A percentile compares a stretch with the other conserved stretches of the same genome.
Conservation (phyloP, 1,140 invertebrate species). For the Sipha flava region DNA sequence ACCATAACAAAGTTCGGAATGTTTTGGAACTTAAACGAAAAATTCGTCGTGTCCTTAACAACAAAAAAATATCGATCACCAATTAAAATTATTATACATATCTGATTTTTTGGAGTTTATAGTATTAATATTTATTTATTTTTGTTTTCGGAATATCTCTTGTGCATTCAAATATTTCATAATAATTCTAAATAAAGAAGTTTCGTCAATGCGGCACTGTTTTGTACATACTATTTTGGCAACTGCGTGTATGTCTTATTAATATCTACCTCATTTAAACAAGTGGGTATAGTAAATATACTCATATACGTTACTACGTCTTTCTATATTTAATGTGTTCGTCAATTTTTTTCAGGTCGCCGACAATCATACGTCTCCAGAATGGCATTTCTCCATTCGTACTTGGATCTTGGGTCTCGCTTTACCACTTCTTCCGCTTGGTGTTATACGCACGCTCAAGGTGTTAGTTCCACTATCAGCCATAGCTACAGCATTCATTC, state of each 20-base stretch:
- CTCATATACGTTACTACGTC: no score
- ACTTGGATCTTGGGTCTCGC: slow-evolving; percentile 53
- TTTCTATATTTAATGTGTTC: no score
- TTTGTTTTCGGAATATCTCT: no score
- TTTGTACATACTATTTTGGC: slow-evolving; percentile 49
- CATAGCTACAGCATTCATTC: slow-evolving; percentile 58
- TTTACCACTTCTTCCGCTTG: slow-evolving; percentile 53
- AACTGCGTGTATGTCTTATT: slow-evolving; percentile 68
- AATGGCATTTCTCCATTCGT: slow-evolving; percentile 41
- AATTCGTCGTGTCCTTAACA: no score
- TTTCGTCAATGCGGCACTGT: slow-evolving; percentile 37
- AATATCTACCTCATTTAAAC: slow-evolving; percentile 57
- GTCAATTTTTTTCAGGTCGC: slow-evolving; percentile 49
- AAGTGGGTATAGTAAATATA: no score
- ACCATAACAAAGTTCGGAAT: no score
- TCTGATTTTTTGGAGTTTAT: no score
- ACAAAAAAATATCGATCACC: no score
- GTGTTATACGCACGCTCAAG: slow-evolving; percentile 61
- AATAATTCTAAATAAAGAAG: slow-evolving; percentile 25
- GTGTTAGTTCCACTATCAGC: slow-evolving; percentile 66
- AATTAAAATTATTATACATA: no score
- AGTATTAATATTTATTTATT: no score
- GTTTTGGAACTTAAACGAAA: no score
- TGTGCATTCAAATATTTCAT: not conserved
- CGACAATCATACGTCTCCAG: slow-evolving; percentile 41